Evolutionary conservation across 2,888 invertebrate genomes (phyloP).

Genomic region (Drosophila meridiana): DNA sequence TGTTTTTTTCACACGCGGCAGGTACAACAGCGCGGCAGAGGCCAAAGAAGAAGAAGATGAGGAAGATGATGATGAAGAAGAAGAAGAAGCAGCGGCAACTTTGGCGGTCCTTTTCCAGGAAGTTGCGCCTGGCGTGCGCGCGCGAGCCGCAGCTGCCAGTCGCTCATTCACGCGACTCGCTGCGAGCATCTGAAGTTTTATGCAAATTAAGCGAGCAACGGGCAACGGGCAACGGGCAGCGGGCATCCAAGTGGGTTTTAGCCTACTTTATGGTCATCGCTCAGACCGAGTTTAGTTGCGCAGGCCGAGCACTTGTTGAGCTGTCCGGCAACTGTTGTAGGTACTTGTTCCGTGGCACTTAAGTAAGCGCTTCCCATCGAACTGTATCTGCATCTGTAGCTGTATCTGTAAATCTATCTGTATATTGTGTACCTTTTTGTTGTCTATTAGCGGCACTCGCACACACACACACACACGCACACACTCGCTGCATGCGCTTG

Average conservation of each 20-base stretch:
- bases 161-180: constrained; percentile 71
- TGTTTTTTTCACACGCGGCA: constrained; percentile 67
- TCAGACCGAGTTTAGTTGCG: constrained; percentile 44
- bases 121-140: constrained; percentile 78
- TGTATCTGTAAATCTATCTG: constrained; percentile 30
- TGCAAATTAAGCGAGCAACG: constrained; percentile 65
- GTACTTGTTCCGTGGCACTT: constrained; percentile 67
- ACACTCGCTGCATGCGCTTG: constrained; percentile 54
- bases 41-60: constrained; percentile 8
- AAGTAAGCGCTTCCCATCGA: constrained; percentile 71
- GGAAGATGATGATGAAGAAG: constrained; percentile 9
- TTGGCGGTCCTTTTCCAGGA: constrained; percentile 81
- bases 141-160: constrained; percentile 59
- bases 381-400: constrained; percentile 29
- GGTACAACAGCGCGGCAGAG: constrained; percentile 53
- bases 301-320: constrained; percentile 65
- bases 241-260: constrained; percentile 71
- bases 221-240: constrained; percentile 17
- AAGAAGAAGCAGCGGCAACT: constrained; percentile 58
- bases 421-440: constrained; percentile 70
- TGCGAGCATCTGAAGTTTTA: constrained; percentile 68
- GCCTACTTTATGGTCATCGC: constrained; percentile 75
- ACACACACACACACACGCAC: constrained; percentile 19
- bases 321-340: constrained; percentile 66
- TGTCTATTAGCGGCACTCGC: constrained; percentile 63